Base-by-base conservation (phyloP, 1,140 invertebrate species). In the Drosophila kepulauana region DNA sequence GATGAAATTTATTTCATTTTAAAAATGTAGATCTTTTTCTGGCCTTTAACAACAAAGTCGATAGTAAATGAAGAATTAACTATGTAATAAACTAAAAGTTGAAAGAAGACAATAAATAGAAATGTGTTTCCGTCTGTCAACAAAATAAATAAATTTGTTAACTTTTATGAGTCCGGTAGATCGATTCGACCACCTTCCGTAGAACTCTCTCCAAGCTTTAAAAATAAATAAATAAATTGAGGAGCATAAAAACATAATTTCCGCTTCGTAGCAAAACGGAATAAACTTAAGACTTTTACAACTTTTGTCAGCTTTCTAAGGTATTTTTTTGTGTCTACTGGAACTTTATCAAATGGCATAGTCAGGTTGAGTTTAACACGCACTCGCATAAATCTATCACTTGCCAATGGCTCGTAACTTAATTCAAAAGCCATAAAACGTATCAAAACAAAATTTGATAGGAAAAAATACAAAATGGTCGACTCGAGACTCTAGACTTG, bases 361-460 rank as follows among this genome's bases (percentile, higher is more conserved):
- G 33, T 45, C n/a, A 25, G 25, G n/a, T 52, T 35, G 30, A 16
- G 48, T 67, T 66, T 35, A 66, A 64, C 82, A 86, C 82, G 82
- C 80, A 69, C 61, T 64, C 75, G 63, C 82, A 86, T 85, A 85
- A 85, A 87, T 82, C 82, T 72, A 66, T 88, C 79, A 87, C 78
- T 79, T 76, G 63, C 75, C 78, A 52, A 77, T 64, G 46, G 46
- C 41, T 48, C 25, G 10, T 15, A 71, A 58, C 48, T 67, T 61
- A 67, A 80, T 88, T 88, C 65, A 88, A 84, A 80, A 69, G 66
- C 59, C 41, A 72, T 87, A 75, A 88, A 71, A 71, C 65, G 61
- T 48, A 73, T 35, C 35, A 69, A 41, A 28, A 48, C 35, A 69
- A 41, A 28, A 48, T 35, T 30, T 20, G n/a, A 43, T 58, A 25